Evolutionary conservation across 2,113 vertebrate species (phyloP).

Genomic region (Nycticebus coucang): DNA sequence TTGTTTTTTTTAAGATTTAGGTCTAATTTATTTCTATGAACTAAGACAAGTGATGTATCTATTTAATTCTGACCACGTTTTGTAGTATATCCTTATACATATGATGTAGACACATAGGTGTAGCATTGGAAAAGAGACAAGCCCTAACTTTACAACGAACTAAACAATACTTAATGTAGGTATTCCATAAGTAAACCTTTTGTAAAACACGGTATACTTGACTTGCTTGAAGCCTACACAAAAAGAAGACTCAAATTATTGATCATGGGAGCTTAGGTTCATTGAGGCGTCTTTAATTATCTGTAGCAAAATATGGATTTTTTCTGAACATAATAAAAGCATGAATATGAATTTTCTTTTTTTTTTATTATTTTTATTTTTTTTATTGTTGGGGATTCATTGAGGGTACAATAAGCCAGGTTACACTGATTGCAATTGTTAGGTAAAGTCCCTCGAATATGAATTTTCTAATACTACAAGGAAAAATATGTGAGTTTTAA

Average conservation of each 20-base stretch:
- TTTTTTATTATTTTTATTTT: too few species aligned
- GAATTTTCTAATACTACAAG: neutral
- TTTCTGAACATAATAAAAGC: neutral
- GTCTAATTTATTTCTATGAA: neutral
- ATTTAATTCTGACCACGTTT: neutral
- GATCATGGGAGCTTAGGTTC: neutral
- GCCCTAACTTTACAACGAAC: neutral
- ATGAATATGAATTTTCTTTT: conserved; percentile 20
- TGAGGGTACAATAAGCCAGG: too few species aligned
- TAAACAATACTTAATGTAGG: neutral
- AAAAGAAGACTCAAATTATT: conserved; percentile 16
- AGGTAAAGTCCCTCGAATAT: too few species aligned
- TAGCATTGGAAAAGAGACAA: neutral
- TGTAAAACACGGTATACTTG: neutral
- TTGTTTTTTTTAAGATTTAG: neutral
- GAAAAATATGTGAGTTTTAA: neutral
- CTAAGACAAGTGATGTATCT: conserved; percentile 18
- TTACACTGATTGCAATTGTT: too few species aligned
- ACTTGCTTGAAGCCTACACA: neutral
- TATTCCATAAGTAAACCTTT: neutral
- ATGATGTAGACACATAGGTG: neutral
- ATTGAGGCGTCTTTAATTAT: neutral
- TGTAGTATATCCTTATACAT: neutral
- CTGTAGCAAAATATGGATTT: neutral
- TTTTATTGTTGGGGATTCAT: too few species aligned